phyloP scores from a whole-genome alignment of 2,888 invertebrate species.

The Ganaspis brasiliensis region DNA sequence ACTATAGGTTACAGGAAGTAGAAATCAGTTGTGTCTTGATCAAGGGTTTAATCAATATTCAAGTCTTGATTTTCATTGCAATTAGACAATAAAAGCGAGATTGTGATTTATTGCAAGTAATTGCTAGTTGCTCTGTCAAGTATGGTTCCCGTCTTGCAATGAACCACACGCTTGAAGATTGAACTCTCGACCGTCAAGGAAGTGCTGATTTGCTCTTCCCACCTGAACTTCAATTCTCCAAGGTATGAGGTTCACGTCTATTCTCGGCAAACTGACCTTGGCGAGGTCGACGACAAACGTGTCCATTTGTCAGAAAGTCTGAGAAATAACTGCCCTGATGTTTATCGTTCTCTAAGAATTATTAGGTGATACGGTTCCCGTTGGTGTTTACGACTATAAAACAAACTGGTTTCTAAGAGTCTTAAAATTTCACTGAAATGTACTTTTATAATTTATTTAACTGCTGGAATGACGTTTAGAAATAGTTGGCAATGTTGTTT shows the following conservation, averaged over 20 bases:
- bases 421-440: too few species aligned
- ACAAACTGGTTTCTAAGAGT: too few species aligned
- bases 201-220: constrained; percentile 41
- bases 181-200: constrained; percentile 40
- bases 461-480: too few species aligned
- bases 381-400: too few species aligned
- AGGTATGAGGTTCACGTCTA: constrained; percentile 7
- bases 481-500: too few species aligned
- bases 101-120: constrained; percentile 77
- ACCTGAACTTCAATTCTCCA: constrained; percentile 10
- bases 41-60: constrained; percentile 74
- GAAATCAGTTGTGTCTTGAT: too few species aligned
- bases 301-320: not conserved
- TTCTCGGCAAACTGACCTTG: constrained; percentile 47
- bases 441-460: too few species aligned
- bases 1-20: too few species aligned
- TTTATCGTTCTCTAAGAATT: too few species aligned
- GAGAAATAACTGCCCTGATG: not conserved
- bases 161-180: constrained; percentile 43
- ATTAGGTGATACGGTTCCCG: too few species aligned
- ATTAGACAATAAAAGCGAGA: constrained; percentile 77
- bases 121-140: constrained; percentile 69
- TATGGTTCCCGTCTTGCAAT: constrained; percentile 43
- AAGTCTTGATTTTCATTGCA: constrained; percentile 75
- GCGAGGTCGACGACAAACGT: constrained; percentile 45